These are phyloP conservation scores for Perdita meconis DNA, from an alignment of 2,888 invertebrate species.

Conservation along the genomic window DNA sequence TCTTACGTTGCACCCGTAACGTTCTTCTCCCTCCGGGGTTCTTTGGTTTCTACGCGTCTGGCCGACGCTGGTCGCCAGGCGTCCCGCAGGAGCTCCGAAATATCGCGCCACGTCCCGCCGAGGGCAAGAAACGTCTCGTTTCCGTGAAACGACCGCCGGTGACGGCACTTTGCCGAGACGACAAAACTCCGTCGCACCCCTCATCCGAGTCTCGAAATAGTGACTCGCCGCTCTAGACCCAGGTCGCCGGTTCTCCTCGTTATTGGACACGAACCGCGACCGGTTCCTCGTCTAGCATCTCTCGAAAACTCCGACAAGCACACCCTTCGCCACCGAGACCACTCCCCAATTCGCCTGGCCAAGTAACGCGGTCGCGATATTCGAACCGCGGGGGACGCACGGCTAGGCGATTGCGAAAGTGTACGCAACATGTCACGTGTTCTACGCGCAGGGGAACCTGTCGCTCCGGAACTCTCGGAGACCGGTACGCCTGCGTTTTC, in stretches of 20 bases:
- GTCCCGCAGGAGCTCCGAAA: conserved; percentile 30
- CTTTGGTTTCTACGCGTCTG: conserved; percentile 37
- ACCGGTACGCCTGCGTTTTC: conserved; percentile 65
- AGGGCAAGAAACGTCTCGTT: conserved; percentile 25
- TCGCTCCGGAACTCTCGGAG: conserved; percentile 71
- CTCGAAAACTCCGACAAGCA: background rate
- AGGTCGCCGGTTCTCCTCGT: background rate
- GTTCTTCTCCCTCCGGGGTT: conserved; percentile 51
- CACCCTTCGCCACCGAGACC: background rate
- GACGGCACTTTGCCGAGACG: conserved; percentile 8
- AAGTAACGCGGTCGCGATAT: conserved; percentile 7
- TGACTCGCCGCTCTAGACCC: too few species aligned
- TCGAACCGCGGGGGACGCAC: conserved; percentile 11
- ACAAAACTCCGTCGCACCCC: background rate
- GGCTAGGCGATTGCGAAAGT: conserved; percentile 52
- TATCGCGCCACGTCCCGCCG: conserved; percentile 12
- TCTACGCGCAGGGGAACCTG: conserved; percentile 74
- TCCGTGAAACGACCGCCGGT: conserved; percentile 17
- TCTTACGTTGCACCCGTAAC: conserved; percentile 51
- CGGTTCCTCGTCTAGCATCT: background rate
- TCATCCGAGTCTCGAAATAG: background rate
- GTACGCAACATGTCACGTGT: conserved; percentile 68
- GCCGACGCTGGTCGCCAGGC: conserved; percentile 40
- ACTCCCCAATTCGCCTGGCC: background rate
- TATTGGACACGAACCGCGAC: background rate